Percentiles rank a stretch among this genome's conserved stretches.
Evolutionary conservation across 2,113 vertebrate genomes (phyloP).

Genomic region (Campylomormyrus numenius): DNA sequence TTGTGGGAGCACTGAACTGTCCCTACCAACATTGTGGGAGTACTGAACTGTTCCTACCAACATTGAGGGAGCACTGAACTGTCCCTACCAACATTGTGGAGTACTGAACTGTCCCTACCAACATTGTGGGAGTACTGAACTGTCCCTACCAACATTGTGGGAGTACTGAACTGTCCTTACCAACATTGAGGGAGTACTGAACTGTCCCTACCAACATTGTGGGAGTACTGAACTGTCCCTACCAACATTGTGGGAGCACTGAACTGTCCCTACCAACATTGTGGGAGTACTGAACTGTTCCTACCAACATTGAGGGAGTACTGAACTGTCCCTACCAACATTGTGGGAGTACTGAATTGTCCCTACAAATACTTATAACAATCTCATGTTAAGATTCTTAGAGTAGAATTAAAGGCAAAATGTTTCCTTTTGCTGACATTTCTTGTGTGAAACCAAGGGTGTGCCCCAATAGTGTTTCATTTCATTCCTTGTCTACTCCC

Average conservation of each 20-base stretch:
- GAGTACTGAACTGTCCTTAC: too few species aligned
- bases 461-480: not conserved
- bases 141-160: too few species aligned
- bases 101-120: too few species aligned
- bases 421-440: not conserved
- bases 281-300: not conserved
- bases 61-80: too few species aligned
- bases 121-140: too few species aligned
- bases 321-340: not conserved
- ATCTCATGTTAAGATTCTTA: not conserved
- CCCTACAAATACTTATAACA: not conserved
- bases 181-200: not conserved
- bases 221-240: not conserved
- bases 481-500: not conserved
- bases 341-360: not conserved
- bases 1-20: not conserved
- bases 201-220: not conserved
- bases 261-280: not conserved
- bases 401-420: not conserved
- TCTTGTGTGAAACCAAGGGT: not conserved
- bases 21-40: not conserved
- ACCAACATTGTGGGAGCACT: not conserved
- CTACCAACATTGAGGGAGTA: not conserved
- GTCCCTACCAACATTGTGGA: not conserved
- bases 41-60: too few species aligned